Evolutionary conservation across 35 echinoderm and acorn worm species (phyloP), one percentile per base, ranked within the genome.

Genomic region (Patiria miniata): DNA sequence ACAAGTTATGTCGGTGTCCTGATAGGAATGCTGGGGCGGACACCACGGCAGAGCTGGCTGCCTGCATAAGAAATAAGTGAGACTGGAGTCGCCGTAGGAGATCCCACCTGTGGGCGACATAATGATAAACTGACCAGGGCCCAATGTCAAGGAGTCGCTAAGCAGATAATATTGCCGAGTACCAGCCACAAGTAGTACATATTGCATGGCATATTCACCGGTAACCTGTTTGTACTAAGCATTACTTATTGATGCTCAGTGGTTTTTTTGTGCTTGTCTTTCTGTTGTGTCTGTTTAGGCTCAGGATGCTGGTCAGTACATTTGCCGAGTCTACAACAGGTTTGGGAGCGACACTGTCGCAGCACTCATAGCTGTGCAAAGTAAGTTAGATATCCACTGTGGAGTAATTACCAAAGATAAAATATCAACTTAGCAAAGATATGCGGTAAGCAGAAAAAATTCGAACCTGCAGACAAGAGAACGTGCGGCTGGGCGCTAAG

Each of bases 281-380:
- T 32, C 7, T 37, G 1, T 1, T 77, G 23, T 79, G 16, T 78
- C 40, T 17, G 0, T 33, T 39, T 59, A 87, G 85, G 38, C 78
- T 47, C 15, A 42, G 37, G 85, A 87, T 79, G 85, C 85, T 30
- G 85, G 85, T 16, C 17, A 16, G 1, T 87, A 87, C 50, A 87
- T 37, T 23, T 87, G 85, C 59, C 85, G 77, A 29, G 68, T 69
- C 19, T 77, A 51, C 39, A 87, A 87, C 47, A 22, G 76, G 8
- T 87, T 51, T 39, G 85, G 85, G 0, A 42, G 29, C 30, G 85
- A 78, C 54, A 77, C 51, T 78, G 18, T 51, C 10, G 55, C 39
- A 42, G 76, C 76, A 19, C 38, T 52, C 5, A 16, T 87, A 17
- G 44, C 78, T 79, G 77, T 87, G 21, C 68, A 79, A 28, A 42